Base-by-base conservation (phyloP, 2,113 vertebrate genomes). In the Egretta garzetta region DNA sequence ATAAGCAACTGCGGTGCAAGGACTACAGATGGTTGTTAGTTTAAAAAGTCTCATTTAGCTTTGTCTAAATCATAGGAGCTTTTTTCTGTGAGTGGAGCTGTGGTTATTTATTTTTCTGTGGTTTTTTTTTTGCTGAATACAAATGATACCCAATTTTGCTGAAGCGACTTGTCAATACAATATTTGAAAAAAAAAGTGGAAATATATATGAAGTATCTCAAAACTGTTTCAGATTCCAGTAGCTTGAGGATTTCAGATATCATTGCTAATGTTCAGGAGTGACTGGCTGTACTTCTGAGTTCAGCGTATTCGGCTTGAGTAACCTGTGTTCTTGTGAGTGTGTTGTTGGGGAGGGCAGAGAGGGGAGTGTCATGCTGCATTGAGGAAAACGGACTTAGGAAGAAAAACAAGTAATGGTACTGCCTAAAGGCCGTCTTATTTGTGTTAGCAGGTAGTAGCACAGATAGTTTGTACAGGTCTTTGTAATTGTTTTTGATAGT, bases 1-100 rank as follows among this genome's bases (percentile, higher is more conserved):
- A 99, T 99, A 98, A 99, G 98, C 89, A 97, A 33, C 74, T 96
- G 87, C 77, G 94, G 98, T 98, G 98, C 99, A 99, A 99, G 99
- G 98, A 98, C 98, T 97, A 76, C 80, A 86, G 82, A 32, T 91
- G 80, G 90, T 93, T 97, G 91, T 97, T 95, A 89, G 90, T 88
- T 95, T 91, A 72, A 77, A 86, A 80, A 88, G 80, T 86, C 58
- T 81, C 11, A 8, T 80, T 95, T 93, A 74, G 83, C 62, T 95
- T 91, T 91, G 70, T 88, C 90, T 91, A 82, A 79, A 90, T 88
- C 92, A 8, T 32, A 87, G 35, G 24, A 85, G 12, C 1, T 62
- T 80, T 74, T 60, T 53, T 71, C 14, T 84, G 41, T 83, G 12
- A 39, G 27, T 81, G 43, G 24, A 68, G 8, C 35, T 86, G 45